Base-by-base conservation (phyloP, 2,113 vertebrate genomes). In the Climacteris rufus region DNA sequence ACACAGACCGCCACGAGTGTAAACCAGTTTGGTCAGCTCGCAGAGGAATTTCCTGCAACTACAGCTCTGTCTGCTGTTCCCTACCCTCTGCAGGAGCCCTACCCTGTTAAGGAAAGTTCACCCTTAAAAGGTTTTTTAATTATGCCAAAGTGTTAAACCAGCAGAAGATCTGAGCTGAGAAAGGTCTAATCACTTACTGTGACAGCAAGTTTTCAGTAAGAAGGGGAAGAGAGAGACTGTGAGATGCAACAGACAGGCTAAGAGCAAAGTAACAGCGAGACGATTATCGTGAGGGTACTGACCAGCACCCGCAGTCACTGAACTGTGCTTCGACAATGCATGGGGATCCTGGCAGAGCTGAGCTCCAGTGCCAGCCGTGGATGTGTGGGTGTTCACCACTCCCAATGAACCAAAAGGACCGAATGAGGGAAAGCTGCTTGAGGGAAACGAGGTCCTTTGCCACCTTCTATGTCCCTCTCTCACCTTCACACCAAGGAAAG, bases 11-110 rank as follows among this genome's bases (percentile, higher is more conserved):
- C 42, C 47, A 47, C 76, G 25, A 31, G 42, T 15, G 59, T 65
- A 89, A 94, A 94, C 91, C 91, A 93, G 94, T 87, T 84, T 31
- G 86, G 86, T 81, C 76, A 95, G 93, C 93, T 71, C 2, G 15
- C 83, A 75, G 77, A 96, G 78, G 87, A 85, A 96, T 77, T 91
- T 94, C 90, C 95, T 94, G 88, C 87, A 90, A 35, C 70, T 75
- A 50, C 66, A 59, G 61, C 65, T 83, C 86, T 82, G 76, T 24
- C 89, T 74, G 63, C 65, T 77, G 30, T 1, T 86, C 25, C 4
- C 71, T 66, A 25, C 50, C 54, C 59, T 74, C 70, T 63, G 70
- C 24, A 9, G 56, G 50, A 93, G 71, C 86, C 90, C 69, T 95
- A 75, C 78, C 47, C 81, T 75, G 5, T 6, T 44, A 75, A 71